These are phyloP conservation scores for Sebastes matsubarae DNA, from an alignment of 2,797 vertebrate genomes.

Conservation along the genomic window DNA sequence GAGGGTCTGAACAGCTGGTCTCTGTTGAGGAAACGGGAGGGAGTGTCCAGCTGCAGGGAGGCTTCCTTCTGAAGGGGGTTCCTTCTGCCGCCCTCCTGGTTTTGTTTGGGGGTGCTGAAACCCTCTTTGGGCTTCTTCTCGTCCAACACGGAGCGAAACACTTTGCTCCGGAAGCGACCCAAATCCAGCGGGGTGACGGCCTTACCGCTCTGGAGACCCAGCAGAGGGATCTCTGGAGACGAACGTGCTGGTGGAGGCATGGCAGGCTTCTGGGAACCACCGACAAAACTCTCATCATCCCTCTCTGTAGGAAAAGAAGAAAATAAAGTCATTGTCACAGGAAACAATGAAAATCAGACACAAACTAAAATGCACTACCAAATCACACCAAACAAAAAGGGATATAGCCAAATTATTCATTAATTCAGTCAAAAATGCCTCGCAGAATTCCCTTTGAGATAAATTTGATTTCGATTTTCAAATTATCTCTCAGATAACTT, in stretches of 20 bases:
- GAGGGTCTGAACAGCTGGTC: constrained; percentile 94
- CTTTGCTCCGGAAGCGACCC: constrained; percentile 91
- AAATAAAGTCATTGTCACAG: neutral
- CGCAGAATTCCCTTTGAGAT: neutral
- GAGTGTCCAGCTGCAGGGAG: constrained; percentile 90
- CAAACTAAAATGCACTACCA: neutral
- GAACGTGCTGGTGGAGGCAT: constrained; percentile 31
- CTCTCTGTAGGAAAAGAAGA: constrained; percentile 59
- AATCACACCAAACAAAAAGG: neutral
- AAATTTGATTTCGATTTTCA: no score
- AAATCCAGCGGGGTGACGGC: constrained; percentile 92
- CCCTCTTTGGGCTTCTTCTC: constrained; percentile 77
- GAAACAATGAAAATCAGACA: neutral
- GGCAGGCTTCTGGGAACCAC: constrained; percentile 77
- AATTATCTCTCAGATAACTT: neutral
- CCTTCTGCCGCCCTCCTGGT: constrained; percentile 53
- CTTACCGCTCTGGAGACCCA: constrained; percentile 75
- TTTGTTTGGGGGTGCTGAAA: constrained; percentile 49
- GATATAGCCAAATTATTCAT: fast-evolving
- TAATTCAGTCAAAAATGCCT: neutral
- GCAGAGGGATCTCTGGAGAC: constrained; percentile 76
- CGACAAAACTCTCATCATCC: constrained; percentile 80
- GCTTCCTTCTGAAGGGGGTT: constrained; percentile 82
- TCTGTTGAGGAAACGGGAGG: constrained; percentile 94
- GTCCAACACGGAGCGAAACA: constrained; percentile 87